Evolutionary conservation across 2,888 invertebrate genomes (phyloP), one percentile per base, ranked within the genome.

Genomic region (Isoperla grammatica): DNA sequence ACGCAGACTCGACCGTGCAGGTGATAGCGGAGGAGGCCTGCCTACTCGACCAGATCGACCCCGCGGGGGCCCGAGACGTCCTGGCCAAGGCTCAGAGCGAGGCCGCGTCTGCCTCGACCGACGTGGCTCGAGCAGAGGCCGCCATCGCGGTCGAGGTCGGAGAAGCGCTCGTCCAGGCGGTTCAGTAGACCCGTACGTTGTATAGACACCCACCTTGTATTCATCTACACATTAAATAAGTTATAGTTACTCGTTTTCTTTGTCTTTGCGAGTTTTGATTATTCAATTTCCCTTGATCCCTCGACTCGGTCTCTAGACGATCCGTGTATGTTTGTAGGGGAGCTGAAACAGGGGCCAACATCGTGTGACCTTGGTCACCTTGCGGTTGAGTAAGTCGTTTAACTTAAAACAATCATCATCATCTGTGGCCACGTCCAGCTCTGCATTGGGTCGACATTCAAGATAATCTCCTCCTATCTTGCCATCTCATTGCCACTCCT

Each of bases 11-110:
- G 64, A 20, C 15, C 37, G 56, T 79, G 20, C 76, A 94, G 85
- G 85, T 95, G 56, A 78, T 98, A 66, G 97, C 97, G 35, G 97
- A 98, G 76, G 98, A 98, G 78, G 97, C 96, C 9, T 92, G 91
- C 69, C 84, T 85, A 11, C 71, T 97, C 48, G 94, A 92, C 67
- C 82, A 83, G 69, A 74, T 98, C 63, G 97, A 98, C 76, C 74
- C 78, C 49, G 75, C 81, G 57, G 91, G 92, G 54, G 90, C 93
- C 43, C 85, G 87, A 70, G 94, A 95, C 67, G 81, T 90, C 48
- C 79, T 96, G 49, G 81, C 78, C 70, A 87, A 91, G 77, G 95
- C 95, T 11, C 92, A 95, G 74, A 86, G 87, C 59, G 84, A 90
- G 73, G 72, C 92, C 23, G 79, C 79, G 59, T 85, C 90, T n/a